Evolutionary conservation across 2,797 vertebrate species (phyloP).

Genomic region (Limosa lapponica): DNA sequence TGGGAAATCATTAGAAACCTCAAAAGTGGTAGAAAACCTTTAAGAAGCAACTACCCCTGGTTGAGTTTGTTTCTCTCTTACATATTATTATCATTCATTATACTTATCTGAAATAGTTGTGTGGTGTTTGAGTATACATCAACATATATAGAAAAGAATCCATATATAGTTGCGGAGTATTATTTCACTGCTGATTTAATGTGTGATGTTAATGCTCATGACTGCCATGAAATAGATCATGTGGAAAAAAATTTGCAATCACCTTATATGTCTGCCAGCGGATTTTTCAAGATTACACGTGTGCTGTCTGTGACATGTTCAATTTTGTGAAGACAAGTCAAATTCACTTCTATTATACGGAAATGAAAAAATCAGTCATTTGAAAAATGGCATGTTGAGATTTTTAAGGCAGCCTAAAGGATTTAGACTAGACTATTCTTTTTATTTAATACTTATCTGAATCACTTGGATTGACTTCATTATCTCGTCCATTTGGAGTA

Average conservation of each 20-base stretch:
- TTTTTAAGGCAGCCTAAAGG: neutral
- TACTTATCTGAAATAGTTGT: neutral
- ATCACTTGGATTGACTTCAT: neutral
- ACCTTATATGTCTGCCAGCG: neutral
- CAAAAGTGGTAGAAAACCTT: neutral
- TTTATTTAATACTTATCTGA: neutral
- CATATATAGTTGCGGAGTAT: neutral
- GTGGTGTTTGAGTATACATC: neutral
- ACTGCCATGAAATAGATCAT: neutral
- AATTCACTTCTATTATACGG: neutral
- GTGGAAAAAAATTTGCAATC: neutral
- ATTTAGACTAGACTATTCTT: neutral
- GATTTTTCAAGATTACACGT: neutral
- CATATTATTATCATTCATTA: neutral
- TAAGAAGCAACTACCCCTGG: neutral
- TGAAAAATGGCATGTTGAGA: accelerated
- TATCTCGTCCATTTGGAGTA: accelerated
- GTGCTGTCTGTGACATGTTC: neutral
- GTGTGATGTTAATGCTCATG: neutral
- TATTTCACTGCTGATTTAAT: neutral
- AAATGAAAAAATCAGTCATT: neutral
- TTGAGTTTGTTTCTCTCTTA: neutral
- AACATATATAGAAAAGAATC: neutral
- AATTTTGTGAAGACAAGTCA: neutral
- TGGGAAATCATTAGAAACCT: neutral